Evolutionary conservation across 2,113 vertebrate genomes (phyloP), one percentile per base, ranked within the genome.

Genomic region (Epinephelus lanceolatus): DNA sequence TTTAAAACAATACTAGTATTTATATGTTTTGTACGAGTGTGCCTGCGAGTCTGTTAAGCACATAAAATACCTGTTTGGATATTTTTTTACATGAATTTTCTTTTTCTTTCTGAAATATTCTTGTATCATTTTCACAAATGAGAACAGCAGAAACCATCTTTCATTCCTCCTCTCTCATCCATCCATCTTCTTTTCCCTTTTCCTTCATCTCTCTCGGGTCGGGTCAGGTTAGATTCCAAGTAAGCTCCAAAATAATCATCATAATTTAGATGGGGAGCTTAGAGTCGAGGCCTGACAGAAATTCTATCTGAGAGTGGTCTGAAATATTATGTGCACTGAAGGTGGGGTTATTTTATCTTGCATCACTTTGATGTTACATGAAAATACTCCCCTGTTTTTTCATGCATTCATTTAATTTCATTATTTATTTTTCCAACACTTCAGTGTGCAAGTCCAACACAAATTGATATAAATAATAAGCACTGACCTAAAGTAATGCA

Each of bases 241-340:
- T 27, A 19, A 57, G 55, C 75, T 88, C 71, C 78, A 88, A 88
- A 86, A 75, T 68, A 76, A 88, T 65, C 66, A 88, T 55, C 5
- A 8, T 78, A 73, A 84, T 84, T 89, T 80, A 82, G 27, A 52
- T 37, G 25, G 18, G 55, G 21, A 30, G 53, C 37, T 73, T 14
- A 53, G 17, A 78, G 47, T 60, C 15, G 10, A 82, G 55, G 65
- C 40, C 52, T 25, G 17, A 45, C 12, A 66, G 72, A 77, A 75
- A 69, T 37, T 66, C 33, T 45, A 55, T 78, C 37, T 78, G 55
- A 76, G 30, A 59, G 63, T 53, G 11, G 23, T 80, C 62, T 73
- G 55, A 78, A 70, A 69, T 74, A 62, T 52, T 76, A 37, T 78
- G 45, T 52, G 25, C 53, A 8, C 21, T 37, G 42, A 75, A 75